Percentiles rank a stretch among this genome's conserved stretches.
Evolutionary conservation across 2,113 vertebrate species (phyloP).

Genomic region (Dipodomys ordii): DNA sequence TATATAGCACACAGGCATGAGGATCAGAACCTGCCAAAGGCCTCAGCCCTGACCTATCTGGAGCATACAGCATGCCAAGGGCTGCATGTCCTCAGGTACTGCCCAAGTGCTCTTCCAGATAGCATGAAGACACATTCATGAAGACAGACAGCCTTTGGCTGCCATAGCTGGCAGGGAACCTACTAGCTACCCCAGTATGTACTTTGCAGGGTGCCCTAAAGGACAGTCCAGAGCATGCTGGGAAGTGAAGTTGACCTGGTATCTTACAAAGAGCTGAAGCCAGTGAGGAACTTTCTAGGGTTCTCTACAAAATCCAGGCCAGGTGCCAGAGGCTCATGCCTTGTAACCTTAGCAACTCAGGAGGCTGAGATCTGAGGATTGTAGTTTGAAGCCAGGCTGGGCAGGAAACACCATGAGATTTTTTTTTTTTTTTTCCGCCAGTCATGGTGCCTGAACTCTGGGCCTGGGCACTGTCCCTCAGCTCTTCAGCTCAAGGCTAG

Average conservation of each 20-base stretch:
- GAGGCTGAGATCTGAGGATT: too few species aligned
- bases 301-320: too few species aligned
- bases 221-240: not conserved
- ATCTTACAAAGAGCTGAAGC: not conserved
- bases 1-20: not conserved
- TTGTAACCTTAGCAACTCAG: too few species aligned
- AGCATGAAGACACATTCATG: not conserved
- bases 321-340: too few species aligned
- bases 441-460: too few species aligned
- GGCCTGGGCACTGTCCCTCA: too few species aligned
- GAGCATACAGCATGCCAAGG: not conserved
- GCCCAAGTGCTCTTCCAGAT: not conserved
- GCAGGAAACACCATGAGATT: too few species aligned
- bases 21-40: not conserved
- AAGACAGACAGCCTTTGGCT: not conserved
- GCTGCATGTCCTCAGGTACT: not conserved
- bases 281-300: too few species aligned
- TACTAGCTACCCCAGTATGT: slow-evolving; percentile 41
- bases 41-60: not conserved
- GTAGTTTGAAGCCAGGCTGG: too few species aligned
- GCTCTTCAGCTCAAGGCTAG: too few species aligned
- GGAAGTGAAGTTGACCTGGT: not conserved
- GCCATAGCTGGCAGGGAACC: not conserved
- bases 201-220: not conserved
- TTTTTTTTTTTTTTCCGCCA: too few species aligned